These are phyloP conservation scores for Trogon surrucura DNA, from an alignment of 2,113 vertebrate genomes.

Conservation along the genomic window DNA sequence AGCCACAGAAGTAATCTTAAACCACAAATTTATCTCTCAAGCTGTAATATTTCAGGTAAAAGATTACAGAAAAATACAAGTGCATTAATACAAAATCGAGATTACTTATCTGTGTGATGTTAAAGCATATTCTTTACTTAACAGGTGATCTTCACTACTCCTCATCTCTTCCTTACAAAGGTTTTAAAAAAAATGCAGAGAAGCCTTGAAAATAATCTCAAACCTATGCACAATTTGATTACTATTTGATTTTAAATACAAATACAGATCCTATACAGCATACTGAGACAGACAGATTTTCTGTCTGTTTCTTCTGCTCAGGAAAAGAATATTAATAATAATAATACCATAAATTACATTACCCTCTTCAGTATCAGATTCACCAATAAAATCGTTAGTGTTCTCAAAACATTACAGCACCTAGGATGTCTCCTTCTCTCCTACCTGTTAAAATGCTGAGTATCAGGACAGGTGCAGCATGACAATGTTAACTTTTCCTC, in stretches of 20 bases:
- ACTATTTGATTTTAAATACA: neutral
- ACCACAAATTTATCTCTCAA: neutral
- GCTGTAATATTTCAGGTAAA: neutral
- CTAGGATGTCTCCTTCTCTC: neutral
- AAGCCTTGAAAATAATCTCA: neutral
- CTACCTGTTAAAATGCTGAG: neutral
- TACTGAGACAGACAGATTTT: neutral
- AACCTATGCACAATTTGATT: neutral
- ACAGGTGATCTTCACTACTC: neutral
- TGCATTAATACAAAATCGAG: neutral
- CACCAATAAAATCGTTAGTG: neutral
- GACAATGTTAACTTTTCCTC: neutral
- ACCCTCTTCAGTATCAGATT: neutral
- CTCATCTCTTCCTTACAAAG: neutral
- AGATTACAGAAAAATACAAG: neutral
- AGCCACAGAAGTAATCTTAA: neutral
- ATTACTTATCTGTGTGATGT: neutral
- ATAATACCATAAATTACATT: neutral
- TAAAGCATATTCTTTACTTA: neutral
- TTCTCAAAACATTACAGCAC: neutral
- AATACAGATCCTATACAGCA: neutral
- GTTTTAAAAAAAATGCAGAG: neutral
- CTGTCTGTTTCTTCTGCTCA: neutral
- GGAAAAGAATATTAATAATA: neutral
- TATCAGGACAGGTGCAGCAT: neutral